These are phyloP conservation scores for Drosophila leontia DNA, from an alignment of 1,140 invertebrate genomes.

Conservation along the genomic window DNA sequence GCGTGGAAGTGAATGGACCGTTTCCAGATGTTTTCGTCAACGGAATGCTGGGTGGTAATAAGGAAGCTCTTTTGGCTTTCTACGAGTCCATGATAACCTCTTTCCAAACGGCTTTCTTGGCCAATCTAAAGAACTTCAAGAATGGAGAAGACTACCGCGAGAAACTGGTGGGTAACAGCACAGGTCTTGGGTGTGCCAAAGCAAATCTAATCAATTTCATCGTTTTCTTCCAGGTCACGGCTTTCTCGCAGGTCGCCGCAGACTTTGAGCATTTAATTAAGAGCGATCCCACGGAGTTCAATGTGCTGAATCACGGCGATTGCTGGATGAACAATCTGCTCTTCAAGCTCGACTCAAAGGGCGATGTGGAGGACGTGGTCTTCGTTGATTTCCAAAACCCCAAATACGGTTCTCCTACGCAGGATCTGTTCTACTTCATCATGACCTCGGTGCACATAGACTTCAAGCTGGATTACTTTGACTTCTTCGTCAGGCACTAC, in stretches of 20 bases:
- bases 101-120: constrained; percentile 45
- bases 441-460: constrained; percentile 68
- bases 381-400: constrained; percentile 78
- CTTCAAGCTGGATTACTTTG: constrained; percentile 69
- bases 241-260: constrained; percentile 6
- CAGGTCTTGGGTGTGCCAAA: too few species aligned
- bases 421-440: constrained; percentile 68
- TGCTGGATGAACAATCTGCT: constrained; percentile 89
- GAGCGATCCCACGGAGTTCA: constrained; percentile 85
- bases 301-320: constrained; percentile 88
- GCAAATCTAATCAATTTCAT: neutral
- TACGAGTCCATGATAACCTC: constrained; percentile 46
- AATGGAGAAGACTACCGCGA: constrained; percentile 56
- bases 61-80: constrained; percentile 11
- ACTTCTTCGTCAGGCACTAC: constrained; percentile 69
- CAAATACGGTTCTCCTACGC: constrained; percentile 54
- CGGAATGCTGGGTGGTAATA: constrained; percentile 45
- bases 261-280: constrained; percentile 23
- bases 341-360: constrained; percentile 84
- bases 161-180: constrained; percentile 43
- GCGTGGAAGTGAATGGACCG: constrained; percentile 45
- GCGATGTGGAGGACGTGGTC: constrained; percentile 72
- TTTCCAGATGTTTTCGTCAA: constrained; percentile 37
- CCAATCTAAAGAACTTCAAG: constrained; percentile 51
- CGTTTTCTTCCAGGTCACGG: neutral